Conservation (phyloP, 2,113 vertebrate species). For the Circaetus cinerascens region DNA sequence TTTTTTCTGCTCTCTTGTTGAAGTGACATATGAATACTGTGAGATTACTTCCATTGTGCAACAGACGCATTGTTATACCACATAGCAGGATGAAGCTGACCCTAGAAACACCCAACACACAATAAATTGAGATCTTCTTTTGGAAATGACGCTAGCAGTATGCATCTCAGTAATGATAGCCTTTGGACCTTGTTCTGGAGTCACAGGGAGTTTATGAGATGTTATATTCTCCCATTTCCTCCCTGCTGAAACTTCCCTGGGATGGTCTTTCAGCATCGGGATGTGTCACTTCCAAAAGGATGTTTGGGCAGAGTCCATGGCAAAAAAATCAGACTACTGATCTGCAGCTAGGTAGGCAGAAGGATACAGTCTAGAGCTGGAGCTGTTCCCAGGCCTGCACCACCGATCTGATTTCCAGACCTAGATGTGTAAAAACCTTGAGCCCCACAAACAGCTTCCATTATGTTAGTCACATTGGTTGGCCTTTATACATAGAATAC, state of each 20-base stretch:
- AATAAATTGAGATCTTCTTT: conserved; percentile 40
- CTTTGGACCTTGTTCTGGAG: conserved; percentile 48
- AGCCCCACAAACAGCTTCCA: background rate
- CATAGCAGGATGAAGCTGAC: conserved; percentile 53
- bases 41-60: conserved; percentile 41
- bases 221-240: conserved; percentile 46
- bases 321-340: background rate
- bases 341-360: background rate
- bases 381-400: background rate
- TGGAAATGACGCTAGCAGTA: conserved; percentile 43
- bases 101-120: conserved; percentile 37
- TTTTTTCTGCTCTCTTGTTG: background rate
- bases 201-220: conserved; percentile 48
- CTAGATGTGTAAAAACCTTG: background rate
- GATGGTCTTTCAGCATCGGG: background rate
- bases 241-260: background rate
- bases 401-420: background rate
- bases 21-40: conserved; percentile 28
- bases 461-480: background rate
- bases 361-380: background rate
- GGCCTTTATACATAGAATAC: background rate
- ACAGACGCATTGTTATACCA: background rate
- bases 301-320: background rate
- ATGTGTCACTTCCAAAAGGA: conserved; percentile 16
- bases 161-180: conserved; percentile 34